Base-by-base conservation (phyloP, 2,888 invertebrate species). In the Steinernema hermaphroditum region DNA sequence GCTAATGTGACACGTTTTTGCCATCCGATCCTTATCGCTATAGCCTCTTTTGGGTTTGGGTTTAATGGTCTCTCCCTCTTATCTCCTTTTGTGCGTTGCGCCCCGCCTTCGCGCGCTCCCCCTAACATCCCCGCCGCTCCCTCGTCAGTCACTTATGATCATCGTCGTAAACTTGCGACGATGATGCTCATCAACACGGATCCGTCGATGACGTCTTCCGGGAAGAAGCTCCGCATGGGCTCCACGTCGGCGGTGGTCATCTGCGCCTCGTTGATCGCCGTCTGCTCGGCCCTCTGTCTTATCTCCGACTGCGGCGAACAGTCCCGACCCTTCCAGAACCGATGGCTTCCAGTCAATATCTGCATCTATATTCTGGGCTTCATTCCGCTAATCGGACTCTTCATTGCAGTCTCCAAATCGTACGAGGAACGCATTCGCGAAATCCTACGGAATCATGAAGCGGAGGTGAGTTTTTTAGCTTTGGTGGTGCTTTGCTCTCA, bases 371-470 rank as follows among this genome's bases (percentile, higher is more conserved):
- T 70, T 22, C 72, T 73, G 22, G 78, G 73, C 27, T 74, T 79
- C 43, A 69, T 75, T 49, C 80, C 81, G 0, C 73, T 80, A 46
- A 50, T 79, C 22, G 57, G 74, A n/a, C 72, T 81, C 27, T 73
- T 80, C 71, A 72, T 81, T 81, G 75, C 80, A 81, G 81, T 81
- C 14, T 71, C 76, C 49, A 72, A 74, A 32, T 72, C 72, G 54
- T 77, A 80, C 75, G 75, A 77, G 43, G 76, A 74, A 24, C 71
- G 75, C 0, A 22, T 80, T 32, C 75, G 75, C 8, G 71, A 73
- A 27, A 41, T 81, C 27, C 77, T 76, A 72, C 69, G 74, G 54
- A 43, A 69, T 2, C 76, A 78, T 68, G 78, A 79, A 27, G 44
- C 57, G n/a, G 80, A 81, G 80, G 81, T 78, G 27, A 54, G 54